phyloP scores from a whole-genome alignment of 2,888 invertebrate genomes.

The Aproaerema taeniolella region DNA sequence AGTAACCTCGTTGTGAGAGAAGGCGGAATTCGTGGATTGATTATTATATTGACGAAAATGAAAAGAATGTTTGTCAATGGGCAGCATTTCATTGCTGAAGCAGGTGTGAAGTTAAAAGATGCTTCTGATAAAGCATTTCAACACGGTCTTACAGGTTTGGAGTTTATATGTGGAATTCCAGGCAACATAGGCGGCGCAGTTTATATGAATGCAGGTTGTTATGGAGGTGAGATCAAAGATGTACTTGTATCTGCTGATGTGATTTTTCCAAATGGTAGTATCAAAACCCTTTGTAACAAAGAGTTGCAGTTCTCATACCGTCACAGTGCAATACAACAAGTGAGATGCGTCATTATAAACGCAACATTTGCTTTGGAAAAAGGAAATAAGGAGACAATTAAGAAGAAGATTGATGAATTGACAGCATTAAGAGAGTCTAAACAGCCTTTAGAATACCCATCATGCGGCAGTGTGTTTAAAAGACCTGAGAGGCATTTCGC shows the following conservation, averaged over 20 bases:
- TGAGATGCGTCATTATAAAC: neutral
- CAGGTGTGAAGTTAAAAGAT: neutral
- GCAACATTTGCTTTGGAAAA: neutral
- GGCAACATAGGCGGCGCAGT: neutral
- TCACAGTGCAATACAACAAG: neutral
- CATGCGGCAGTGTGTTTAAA: neutral
- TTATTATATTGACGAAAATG: neutral
- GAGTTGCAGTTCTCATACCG: neutral
- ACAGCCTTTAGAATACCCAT: slow-evolving; percentile 2
- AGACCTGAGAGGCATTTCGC: neutral
- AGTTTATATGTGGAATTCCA: slow-evolving; percentile 1
- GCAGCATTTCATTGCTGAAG: neutral
- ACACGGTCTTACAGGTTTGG: neutral
- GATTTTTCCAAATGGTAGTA: neutral
- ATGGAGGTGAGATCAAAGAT: neutral
- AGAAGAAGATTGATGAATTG: neutral
- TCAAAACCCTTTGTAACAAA: neutral
- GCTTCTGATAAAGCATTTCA: neutral
- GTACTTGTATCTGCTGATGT: neutral
- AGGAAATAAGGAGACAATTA: neutral
- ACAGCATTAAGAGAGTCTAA: neutral
- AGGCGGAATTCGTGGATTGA: neutral
- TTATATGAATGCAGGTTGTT: neutral
- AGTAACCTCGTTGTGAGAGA: neutral
- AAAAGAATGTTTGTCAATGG: neutral